Base-by-base conservation (phyloP, 1,140 invertebrate species). In the Radopholus similis region DNA sequence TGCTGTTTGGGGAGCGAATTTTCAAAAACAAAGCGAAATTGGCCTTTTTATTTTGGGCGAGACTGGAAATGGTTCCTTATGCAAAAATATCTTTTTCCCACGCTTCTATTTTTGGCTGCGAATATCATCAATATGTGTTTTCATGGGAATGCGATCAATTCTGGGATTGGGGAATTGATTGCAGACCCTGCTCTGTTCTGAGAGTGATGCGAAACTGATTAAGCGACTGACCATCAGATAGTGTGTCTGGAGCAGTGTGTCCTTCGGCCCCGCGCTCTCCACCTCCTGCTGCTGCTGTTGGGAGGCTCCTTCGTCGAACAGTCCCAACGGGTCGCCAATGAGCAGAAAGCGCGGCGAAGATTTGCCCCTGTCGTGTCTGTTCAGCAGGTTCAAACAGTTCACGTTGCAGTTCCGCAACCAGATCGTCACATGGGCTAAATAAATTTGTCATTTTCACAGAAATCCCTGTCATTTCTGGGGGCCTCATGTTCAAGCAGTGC, bases 301-400 rank as follows among this genome's bases (percentile, higher is more conserved):
- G 15, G 56, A 11, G 32, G 28, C 18, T 26, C 59, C 56, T 18
- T 57, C 68, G 44, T 73, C 53, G 34, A 73, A 73, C 8, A 73
- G 38, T 26, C 72, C 72, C 13, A 53, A 18, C 2, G 51, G 26
- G 47, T 74, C 38, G 9, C 72, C 72, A 32, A 73, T 77, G 5
- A 73, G 57, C 55, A 73, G 34, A 72, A 58, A 73, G 13, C 72
- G 68, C 23, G 74, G 64, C 28, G 73, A 74, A n/a, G n/a, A 26
- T 15, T 72, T 28, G 56, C 73, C 26, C 13, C 42, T 44, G 37
- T 71, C 30, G 4, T 62, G 38, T 38, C 18, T 38, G 35, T 71
- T 70, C 13, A 59, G 32, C 74, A 77, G 32, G 13, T 56, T 35
- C 32, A 53, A 26, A 30, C 72, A 73, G n/a, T 57, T 64, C 5